Base-by-base conservation (phyloP, 2,888 invertebrate genomes). In the Carabus problematicus region DNA sequence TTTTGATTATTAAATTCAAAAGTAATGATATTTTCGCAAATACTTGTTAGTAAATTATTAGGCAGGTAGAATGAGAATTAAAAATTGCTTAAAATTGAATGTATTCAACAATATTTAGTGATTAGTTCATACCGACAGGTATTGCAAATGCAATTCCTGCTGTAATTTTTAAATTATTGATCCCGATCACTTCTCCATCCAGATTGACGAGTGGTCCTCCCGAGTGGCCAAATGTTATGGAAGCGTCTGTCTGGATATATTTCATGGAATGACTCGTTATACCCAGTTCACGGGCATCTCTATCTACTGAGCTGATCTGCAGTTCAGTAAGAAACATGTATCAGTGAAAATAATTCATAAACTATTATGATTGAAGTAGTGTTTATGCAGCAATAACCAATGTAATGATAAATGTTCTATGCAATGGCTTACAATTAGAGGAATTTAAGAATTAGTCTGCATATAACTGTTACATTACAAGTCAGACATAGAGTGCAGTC, bases 131-230 rank as follows among this genome's bases (percentile, higher is more conserved):
- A 80, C 79, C 80, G 42, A 92, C 91, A 18, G 97, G 97, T 78
- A 97, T 97, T 0, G 97, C 96, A 81, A 98, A 97, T 0, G 95
- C 95, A 73, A 97, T 97, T 16, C 97, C 97, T 0, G 93, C 89
- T 0, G 95, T 93, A 11, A 95, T 91, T 80, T 93, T 93, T 91
- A 96, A 92, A 42, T 93, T 91, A 79, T 94, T 96, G 14, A 96
- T 93, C 0, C 97, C 97, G 74, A 98, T 95, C 0, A 93, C 97
- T 80, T 97, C 94, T 0, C 96, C 96, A 76, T 96, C 93, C 75
- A 97, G 82, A 82, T 98, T 97, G 0, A 98, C 92, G 1, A 98
- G 81, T 0, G 97, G 97, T 0, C 97, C 97, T 1, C 97, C 97
- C 12, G 96, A 96, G 83, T 97, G 97, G 3, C 97, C 97, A 80